Conservation (phyloP, 2,797 vertebrate species). For the Falco naumanni region DNA sequence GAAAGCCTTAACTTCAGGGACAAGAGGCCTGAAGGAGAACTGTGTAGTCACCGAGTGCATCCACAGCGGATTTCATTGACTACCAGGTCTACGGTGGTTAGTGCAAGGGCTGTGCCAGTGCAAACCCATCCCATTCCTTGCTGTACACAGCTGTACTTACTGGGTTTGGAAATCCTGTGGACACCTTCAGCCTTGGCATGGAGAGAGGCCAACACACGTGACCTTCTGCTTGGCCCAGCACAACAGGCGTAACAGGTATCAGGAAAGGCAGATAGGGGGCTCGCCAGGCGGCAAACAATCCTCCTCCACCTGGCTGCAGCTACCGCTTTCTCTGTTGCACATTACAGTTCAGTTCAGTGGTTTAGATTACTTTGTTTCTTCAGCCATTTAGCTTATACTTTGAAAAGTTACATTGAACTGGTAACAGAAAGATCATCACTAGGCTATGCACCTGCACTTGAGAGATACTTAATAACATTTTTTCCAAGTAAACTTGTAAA, state of each 20-base stretch:
- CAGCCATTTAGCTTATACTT: background rate
- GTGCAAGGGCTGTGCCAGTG: background rate
- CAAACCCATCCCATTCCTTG: background rate
- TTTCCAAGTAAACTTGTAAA: background rate
- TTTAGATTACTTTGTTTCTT: background rate
- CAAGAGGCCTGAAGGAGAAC: background rate
- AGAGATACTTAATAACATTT: background rate
- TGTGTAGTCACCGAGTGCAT: background rate
- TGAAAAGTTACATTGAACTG: background rate
- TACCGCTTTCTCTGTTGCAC: background rate
- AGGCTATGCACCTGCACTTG: too few relatives aligned
- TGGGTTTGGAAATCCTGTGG: background rate
- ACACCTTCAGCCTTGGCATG: too few relatives aligned
- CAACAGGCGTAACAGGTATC: background rate
- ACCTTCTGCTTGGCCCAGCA: background rate
- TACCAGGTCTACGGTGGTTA: background rate
- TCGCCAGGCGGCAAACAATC: background rate
- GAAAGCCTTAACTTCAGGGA: background rate
- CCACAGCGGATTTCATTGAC: accelerated
- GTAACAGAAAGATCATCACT: background rate
- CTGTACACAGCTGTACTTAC: too few relatives aligned
- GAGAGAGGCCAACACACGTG: background rate
- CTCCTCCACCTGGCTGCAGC: background rate
- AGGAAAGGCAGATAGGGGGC: background rate
- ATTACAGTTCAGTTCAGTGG: background rate